Percentiles rank a stretch among this genome's conserved stretches.
These are phyloP conservation scores for Torymus aiolomorphi DNA, from an alignment of 2,888 invertebrate species.

Conservation along the genomic window DNA sequence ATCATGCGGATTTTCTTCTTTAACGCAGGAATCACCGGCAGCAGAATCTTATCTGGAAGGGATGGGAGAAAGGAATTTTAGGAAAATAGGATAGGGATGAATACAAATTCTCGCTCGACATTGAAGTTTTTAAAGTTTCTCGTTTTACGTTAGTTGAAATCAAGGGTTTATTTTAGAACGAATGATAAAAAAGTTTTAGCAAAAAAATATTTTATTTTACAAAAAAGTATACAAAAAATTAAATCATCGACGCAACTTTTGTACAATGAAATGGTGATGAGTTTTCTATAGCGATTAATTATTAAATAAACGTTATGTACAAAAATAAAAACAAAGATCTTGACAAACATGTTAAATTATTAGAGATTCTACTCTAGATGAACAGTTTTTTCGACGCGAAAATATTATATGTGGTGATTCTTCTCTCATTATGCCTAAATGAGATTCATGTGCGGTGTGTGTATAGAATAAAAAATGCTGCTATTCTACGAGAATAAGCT, in stretches of 20 bases:
- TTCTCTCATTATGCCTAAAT: constrained; percentile 39
- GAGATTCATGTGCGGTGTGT: constrained; percentile 12
- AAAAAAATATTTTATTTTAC: constrained; percentile 40
- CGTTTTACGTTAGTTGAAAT: no score
- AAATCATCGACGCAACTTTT: constrained; percentile 6
- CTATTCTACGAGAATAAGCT: constrained; percentile 51
- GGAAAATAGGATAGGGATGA: no score
- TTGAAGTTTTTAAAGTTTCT: no score
- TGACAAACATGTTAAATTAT: constrained; percentile 29
- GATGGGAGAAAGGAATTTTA: not conserved
- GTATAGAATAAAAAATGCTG: constrained; percentile 18
- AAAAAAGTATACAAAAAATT: constrained; percentile 33
- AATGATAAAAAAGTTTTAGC: not conserved
- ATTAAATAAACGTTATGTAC: constrained; percentile 19
- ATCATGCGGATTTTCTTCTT: constrained; percentile 26
- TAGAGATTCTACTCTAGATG: not conserved
- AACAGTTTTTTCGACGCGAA: no score
- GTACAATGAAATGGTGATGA: constrained; percentile 1
- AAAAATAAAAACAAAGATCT: constrained; percentile 16
- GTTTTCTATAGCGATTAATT: not conserved
- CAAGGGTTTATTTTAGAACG: no score
- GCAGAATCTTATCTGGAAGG: constrained; percentile 53
- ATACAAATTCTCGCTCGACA: not conserved
- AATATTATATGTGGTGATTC: constrained; percentile 1
- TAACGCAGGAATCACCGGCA: constrained; percentile 12